Evolutionary conservation across 2,888 invertebrate species (phyloP), one percentile per base, ranked within the genome.

Genomic region (Vesta saturnalis): DNA sequence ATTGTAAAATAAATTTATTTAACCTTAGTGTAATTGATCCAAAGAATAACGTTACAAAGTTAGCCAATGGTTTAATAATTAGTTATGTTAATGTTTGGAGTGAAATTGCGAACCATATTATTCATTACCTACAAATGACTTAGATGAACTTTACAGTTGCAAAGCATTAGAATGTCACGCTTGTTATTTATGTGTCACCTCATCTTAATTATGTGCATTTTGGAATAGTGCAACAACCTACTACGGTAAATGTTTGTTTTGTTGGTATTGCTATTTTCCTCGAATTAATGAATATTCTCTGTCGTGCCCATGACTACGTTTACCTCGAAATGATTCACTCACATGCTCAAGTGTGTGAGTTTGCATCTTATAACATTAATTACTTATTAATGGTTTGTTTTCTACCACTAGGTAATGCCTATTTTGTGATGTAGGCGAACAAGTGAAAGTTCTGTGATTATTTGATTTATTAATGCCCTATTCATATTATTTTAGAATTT

Each of bases 281-380:
- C 62, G 64, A 21, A 70, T 60, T 64, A 71, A 73, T 71, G 69
- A 71, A 69, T 67, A 64, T 64, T 61, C 72, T 71, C 71, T 61
- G 71, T 71, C 66, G 64, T 67, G 67, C 67, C 61, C 65, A 62
- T 57, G 65, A 70, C 66, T 66, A 70, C 56, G 59, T 60, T 21
- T 54, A 35, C 60, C 54, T 46, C 60, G n/a, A 60, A 60, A 60
- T 46, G 47, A 30, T 30, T 30, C 30, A 30, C 5, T 30, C 4
- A 30, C 30, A 6, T n/a, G n/a, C n/a, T 30, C 10, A 30, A 4
- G 4, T 4, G 30, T 30, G 30, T 30, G 30, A 30, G 30, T 30
- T 6, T 10, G 10, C 30, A 30, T 10, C 4, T n/a, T n/a, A n/a
- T n/a, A n/a, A n/a, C n/a, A n/a, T n/a, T n/a, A n/a, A n/a, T n/a